These are phyloP conservation scores for Acanthurus leucopareius DNA, from an alignment of 2,797 vertebrate species.

Conservation along the genomic window DNA sequence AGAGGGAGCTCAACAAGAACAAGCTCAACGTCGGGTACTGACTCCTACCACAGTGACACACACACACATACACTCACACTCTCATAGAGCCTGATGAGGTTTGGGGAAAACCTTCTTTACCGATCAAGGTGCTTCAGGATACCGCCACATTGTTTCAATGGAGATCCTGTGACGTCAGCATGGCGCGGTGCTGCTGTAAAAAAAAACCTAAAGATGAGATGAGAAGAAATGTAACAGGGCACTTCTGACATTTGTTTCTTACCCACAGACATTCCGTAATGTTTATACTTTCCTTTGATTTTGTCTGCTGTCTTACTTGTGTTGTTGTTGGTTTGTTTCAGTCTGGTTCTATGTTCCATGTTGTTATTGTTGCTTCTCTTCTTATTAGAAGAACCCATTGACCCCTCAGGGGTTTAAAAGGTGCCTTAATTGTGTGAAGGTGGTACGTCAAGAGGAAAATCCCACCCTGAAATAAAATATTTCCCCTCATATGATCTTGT, in stretches of 20 bases:
- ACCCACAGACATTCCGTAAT: slow-evolving; percentile 76
- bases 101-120: slow-evolving; percentile 31
- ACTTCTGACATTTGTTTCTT: slow-evolving; percentile 64
- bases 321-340: slow-evolving; percentile 48
- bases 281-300: slow-evolving; percentile 44
- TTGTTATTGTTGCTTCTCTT: slow-evolving; percentile 84
- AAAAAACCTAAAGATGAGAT: slow-evolving; percentile 43
- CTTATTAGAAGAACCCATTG: slow-evolving; percentile 89
- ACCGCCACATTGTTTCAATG: slow-evolving; percentile 57
- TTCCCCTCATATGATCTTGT: slow-evolving; percentile 39
- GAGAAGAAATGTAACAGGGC: slow-evolving; percentile 62
- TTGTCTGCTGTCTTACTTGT: slow-evolving; percentile 42
- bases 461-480: slow-evolving; percentile 63
- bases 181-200: slow-evolving; percentile 49
- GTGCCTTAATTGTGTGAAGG: slow-evolving; percentile 89
- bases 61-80: not conserved
- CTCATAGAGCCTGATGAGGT: slow-evolving; percentile 16
- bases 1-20: slow-evolving; percentile 97
- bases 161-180: slow-evolving; percentile 30
- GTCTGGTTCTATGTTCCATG: slow-evolving; percentile 71
- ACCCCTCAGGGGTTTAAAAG: slow-evolving; percentile 85
- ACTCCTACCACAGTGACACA: slow-evolving; percentile 44
- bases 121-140: slow-evolving; percentile 61
- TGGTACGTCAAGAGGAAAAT: slow-evolving; percentile 71
- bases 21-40: slow-evolving; percentile 91